phyloP scores from a whole-genome alignment of 1,140 invertebrate species.

The Pararge aegeria region DNA sequence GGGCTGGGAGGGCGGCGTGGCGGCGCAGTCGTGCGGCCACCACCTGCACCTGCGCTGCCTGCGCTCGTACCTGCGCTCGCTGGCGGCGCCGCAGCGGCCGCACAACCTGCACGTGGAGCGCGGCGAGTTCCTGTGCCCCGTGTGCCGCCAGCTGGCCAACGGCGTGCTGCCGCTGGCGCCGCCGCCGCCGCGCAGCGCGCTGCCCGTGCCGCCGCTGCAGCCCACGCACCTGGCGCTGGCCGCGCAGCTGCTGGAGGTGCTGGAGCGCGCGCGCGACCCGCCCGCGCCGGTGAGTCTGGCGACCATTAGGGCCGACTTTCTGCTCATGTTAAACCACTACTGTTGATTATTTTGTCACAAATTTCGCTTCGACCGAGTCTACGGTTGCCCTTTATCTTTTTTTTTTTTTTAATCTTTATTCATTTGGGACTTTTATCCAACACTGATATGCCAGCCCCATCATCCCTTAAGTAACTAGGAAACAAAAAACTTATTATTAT shows the following conservation, averaged over 20 bases:
- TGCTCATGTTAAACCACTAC: conserved; percentile 65
- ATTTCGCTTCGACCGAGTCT: no score
- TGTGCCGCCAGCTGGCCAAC: conserved; percentile 96
- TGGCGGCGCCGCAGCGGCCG: conserved; percentile 87
- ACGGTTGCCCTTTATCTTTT: no score
- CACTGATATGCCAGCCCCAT: no score
- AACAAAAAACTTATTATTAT: no score
- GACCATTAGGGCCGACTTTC: background rate
- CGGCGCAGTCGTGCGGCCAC: conserved; percentile 98
- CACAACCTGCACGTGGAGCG: conserved; percentile 88
- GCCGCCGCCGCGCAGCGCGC: conserved; percentile 84
- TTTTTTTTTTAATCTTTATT: no score
- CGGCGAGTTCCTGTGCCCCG: conserved; percentile 95
- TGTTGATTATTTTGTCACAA: no score
- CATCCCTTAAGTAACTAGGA: no score
- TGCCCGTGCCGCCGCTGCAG: conserved; percentile 77
- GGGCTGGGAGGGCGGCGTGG: conserved; percentile 95
- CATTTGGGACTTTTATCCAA: no score
- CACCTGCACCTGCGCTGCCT: conserved; percentile 96
- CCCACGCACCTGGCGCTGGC: conserved; percentile 17
- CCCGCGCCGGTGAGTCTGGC: conserved; percentile 82
- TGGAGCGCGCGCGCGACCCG: conserved; percentile 82
- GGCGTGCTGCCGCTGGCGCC: conserved; percentile 94
- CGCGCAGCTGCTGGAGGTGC: conserved; percentile 37
- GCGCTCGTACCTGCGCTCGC: conserved; percentile 91